Evolutionary conservation across 2,797 vertebrate genomes (phyloP), one percentile per base, ranked within the genome.

Genomic region (Crocidura indochinensis): DNA sequence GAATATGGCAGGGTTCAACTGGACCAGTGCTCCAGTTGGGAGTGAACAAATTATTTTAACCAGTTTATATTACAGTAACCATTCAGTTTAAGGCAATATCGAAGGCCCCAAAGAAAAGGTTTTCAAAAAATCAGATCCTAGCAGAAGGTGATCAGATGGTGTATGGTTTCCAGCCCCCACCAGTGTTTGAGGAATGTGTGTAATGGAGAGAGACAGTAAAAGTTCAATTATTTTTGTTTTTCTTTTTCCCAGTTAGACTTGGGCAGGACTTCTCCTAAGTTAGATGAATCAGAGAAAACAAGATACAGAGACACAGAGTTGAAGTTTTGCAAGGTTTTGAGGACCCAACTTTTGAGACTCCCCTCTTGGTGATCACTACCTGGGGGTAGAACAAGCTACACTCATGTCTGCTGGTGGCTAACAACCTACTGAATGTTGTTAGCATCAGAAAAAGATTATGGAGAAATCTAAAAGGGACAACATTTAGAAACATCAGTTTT

Each of bases 361-460:
- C 69, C 79, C 9, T 10, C 51, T 24, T 64, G 60, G n/a, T 22
- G 71, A 75, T 22, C 12, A 67, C 47, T n/a, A 1, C 53, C 65
- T 47, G 64, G 38, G 26, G 24, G 38, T 38, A 38, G 38, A 38
- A 38, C 6, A 0, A 0, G 47, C 69, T 76, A 82, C 82, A 65
- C 44, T 24, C 51, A 49, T 27, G 26, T 80, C 92, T 8, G 92
- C 65, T 38, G 53, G 38, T 24, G 78, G 49, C 64, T 20, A 77
- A 69, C 1, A n/a, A 77, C 46, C 17, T 51, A 31, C 8, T 0
- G 20, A 87, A 85, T 71, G 62, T 53, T 27, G 19, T 60, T 20
- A 71, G 49, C 7, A 10, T 90, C 51, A 82, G 91, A 56, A 84
- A 75, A 71, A 84, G 29, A 82, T 67, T 84, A 84, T 27, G 6